A percentile compares a stretch with the other conserved stretches of the same genome.
These are phyloP conservation scores for Danaus plexippus DNA, from an alignment of 1,140 invertebrate species.

Conservation along the genomic window DNA sequence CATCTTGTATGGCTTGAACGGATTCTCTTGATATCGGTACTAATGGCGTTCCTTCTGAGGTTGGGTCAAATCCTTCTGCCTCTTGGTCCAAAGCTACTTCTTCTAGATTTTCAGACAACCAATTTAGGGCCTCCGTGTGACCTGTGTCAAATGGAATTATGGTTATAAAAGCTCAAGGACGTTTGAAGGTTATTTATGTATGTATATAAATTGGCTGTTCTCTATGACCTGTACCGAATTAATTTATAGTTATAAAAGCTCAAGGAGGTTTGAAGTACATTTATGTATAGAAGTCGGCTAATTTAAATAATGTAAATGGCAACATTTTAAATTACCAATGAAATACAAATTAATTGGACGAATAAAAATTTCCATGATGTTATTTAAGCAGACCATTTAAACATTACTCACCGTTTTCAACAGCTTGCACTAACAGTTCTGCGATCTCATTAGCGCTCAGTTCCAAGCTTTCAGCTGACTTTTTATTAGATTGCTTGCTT, in stretches of 20 bases:
- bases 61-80: slow-evolving; percentile 61
- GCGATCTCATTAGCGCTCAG: slow-evolving; percentile 48
- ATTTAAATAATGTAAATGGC: no score
- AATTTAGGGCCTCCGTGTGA: slow-evolving; percentile 51
- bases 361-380: no score
- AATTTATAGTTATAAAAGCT: no score
- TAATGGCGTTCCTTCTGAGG: slow-evolving; percentile 74
- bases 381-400: no score
- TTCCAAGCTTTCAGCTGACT: slow-evolving; percentile 20
- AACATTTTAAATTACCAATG: no score
- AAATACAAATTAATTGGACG: no score
- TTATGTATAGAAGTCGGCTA: no score
- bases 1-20: slow-evolving; percentile 74
- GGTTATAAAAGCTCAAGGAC: neutral
- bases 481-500: slow-evolving; percentile 19
- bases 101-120: slow-evolving; percentile 62
- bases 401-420: slow-evolving; percentile 22
- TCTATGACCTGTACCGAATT: no score
- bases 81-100: slow-evolving; percentile 66
- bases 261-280: no score
- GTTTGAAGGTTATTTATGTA: no score
- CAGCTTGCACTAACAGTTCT: slow-evolving; percentile 44
- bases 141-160: slow-evolving; percentile 20
- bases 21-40: slow-evolving; percentile 75
- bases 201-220: no score